A percentile compares a stretch with the other conserved stretches of the same genome.
Conservation (phyloP, 2,113 vertebrate genomes). For the Hassar affinis region DNA sequence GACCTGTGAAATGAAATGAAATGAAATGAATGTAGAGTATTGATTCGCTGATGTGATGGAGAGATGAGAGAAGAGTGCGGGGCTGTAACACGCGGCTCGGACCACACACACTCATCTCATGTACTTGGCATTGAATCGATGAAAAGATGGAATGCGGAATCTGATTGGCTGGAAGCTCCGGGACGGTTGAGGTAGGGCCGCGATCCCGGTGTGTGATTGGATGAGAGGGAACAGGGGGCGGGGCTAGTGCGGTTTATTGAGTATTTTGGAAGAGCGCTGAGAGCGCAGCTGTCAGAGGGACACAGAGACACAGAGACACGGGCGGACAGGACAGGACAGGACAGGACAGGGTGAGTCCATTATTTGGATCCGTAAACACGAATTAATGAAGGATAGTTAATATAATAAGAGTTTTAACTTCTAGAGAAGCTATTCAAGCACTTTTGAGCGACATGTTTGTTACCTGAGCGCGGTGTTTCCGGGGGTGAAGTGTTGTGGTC, state of each 20-base stretch:
- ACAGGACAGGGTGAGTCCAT: background rate
- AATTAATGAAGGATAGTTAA: background rate
- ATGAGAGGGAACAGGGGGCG: slow-evolving; percentile 53
- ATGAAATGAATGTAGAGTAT: background rate
- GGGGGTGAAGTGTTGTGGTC: background rate
- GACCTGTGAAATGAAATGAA: background rate
- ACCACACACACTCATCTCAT: too few species aligned
- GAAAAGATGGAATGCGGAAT: slow-evolving; percentile 26
- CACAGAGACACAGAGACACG: too few species aligned
- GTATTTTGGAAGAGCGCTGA: slow-evolving; percentile 68
- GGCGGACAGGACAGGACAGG: too few species aligned
- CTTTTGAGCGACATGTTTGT: background rate
- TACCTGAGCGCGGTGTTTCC: background rate
- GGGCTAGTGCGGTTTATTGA: slow-evolving; percentile 58
- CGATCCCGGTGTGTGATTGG: slow-evolving; percentile 58
- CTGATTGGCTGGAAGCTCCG: slow-evolving; percentile 59
- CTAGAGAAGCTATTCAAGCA: background rate
- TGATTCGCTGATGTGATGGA: too few species aligned
- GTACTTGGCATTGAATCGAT: slow-evolving; percentile 53
- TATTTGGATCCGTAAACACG: fast-evolving
- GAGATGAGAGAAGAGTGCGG: too few species aligned
- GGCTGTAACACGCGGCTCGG: too few species aligned
- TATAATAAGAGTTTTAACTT: background rate
- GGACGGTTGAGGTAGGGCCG: slow-evolving; percentile 47
- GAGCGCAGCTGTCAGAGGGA: slow-evolving; percentile 48